phyloP scores from a whole-genome alignment of 2,113 vertebrate genomes.

The Anas platyrhynchos region DNA sequence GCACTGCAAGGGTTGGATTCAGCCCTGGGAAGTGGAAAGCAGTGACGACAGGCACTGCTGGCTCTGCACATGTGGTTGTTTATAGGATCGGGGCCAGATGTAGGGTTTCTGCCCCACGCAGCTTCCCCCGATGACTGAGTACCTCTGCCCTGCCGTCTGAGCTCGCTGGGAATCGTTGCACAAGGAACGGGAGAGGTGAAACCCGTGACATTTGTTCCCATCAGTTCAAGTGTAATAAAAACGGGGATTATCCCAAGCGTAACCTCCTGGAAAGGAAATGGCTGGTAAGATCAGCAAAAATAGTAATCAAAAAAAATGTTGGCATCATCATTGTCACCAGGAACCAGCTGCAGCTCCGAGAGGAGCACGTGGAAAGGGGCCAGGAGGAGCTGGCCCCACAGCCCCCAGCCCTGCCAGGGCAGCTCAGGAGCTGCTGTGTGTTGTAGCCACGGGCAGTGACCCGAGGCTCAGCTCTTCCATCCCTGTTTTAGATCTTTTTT shows the following conservation, averaged over 20 bases:
- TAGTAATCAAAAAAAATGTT: background rate
- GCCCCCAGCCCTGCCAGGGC: background rate
- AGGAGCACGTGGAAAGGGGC: background rate
- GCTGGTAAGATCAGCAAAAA: background rate
- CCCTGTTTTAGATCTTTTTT: background rate
- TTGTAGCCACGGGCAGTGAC: background rate
- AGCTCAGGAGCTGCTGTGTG: background rate
- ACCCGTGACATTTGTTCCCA: background rate
- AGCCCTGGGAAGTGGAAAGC: background rate
- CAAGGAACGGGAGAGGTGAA: background rate
- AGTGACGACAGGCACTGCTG: background rate
- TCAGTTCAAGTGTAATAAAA: background rate
- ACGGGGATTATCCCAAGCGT: background rate
- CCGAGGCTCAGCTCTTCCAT: background rate
- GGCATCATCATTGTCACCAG: background rate
- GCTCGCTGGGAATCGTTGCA: background rate
- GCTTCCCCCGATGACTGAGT: background rate
- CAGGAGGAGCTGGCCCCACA: background rate
- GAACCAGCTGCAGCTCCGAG: conserved; percentile 1
- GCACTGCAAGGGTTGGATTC: background rate
- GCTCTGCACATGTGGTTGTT: background rate
- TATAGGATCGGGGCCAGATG: background rate
- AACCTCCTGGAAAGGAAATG: background rate
- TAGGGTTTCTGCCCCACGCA: background rate
- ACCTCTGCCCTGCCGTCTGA: background rate